Conservation (phyloP, 1,140 invertebrate species). For the Drosophila ironensis region DNA sequence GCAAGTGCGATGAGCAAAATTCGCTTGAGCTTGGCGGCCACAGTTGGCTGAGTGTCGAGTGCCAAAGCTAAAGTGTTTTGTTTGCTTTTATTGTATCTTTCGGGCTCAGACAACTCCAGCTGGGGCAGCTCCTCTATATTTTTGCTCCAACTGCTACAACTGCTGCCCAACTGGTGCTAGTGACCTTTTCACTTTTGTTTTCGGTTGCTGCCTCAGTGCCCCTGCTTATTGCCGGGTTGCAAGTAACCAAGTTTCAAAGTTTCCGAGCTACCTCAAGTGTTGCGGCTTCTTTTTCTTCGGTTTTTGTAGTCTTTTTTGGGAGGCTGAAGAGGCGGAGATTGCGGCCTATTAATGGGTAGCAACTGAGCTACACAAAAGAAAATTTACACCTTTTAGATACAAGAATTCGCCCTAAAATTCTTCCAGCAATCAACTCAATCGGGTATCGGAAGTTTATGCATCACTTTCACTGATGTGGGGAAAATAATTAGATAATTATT, state of each 20-base stretch:
- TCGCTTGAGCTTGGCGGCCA: constrained; percentile 64
- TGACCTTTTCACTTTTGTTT: constrained; percentile 80
- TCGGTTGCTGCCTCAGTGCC: constrained; percentile 55
- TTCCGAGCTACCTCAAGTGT: constrained; percentile 50
- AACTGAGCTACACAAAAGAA: background rate
- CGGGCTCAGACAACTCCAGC: constrained; percentile 16
- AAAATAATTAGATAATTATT: background rate
- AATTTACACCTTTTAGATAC: background rate
- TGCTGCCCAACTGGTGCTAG: constrained; percentile 51
- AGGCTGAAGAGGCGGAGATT: constrained; percentile 24
- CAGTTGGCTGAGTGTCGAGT: constrained; percentile 69
- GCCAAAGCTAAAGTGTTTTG: constrained; percentile 25
- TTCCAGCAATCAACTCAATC: too few species aligned
- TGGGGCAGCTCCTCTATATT: constrained; percentile 20
- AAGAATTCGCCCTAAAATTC: background rate
- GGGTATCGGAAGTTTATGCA: too few species aligned
- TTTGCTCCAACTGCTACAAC: constrained; percentile 31
- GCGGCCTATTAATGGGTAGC: constrained; percentile 40
- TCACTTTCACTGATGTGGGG: too few species aligned
- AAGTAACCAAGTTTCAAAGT: constrained; percentile 41
- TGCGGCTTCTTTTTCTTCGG: constrained; percentile 43
- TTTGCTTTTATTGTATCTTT: constrained; percentile 1
- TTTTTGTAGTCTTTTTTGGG: too few species aligned
- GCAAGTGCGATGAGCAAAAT: constrained; percentile 40
- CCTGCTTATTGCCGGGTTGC: constrained; percentile 23